Evolutionary conservation across 2,888 invertebrate genomes (phyloP).

Genomic region (Craniophora ligustri): DNA sequence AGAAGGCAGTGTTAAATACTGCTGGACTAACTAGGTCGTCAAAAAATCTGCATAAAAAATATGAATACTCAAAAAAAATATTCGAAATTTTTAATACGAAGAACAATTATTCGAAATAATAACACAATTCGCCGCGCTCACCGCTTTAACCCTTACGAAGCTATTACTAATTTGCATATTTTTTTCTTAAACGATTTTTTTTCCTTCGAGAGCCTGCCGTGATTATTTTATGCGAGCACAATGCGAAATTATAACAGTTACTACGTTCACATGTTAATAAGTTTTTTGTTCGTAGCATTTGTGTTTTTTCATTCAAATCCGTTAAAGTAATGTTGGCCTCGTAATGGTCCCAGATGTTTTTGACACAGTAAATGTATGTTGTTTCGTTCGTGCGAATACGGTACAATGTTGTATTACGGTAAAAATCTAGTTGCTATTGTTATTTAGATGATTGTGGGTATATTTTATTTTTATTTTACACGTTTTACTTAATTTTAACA

Average conservation of each 20-base stretch:
- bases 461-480: constrained; percentile 1
- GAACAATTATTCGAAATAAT: constrained; percentile 58
- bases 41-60: not conserved
- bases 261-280: constrained; percentile 80
- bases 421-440: constrained; percentile 16
- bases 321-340: constrained; percentile 52
- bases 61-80: not conserved
- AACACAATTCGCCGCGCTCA: constrained; percentile 60
- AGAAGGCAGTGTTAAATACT: too few relatives aligned
- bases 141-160: constrained; percentile 63
- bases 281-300: constrained; percentile 70
- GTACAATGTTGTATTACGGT: constrained; percentile 14
- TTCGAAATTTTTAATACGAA: constrained; percentile 45
- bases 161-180: constrained; percentile 59
- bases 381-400: constrained; percentile 26
- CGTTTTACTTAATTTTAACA: constrained; percentile 19
- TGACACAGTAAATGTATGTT: constrained; percentile 50
- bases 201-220: constrained; percentile 66
- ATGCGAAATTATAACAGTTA: constrained; percentile 77
- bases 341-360: constrained; percentile 68
- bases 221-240: constrained; percentile 73
- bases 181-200: constrained; percentile 73
- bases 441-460: not conserved
- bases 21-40: too few relatives aligned
- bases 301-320: constrained; percentile 60